Base-by-base conservation (phyloP, 2,113 vertebrate species). In the Spheniscus mendiculus region DNA sequence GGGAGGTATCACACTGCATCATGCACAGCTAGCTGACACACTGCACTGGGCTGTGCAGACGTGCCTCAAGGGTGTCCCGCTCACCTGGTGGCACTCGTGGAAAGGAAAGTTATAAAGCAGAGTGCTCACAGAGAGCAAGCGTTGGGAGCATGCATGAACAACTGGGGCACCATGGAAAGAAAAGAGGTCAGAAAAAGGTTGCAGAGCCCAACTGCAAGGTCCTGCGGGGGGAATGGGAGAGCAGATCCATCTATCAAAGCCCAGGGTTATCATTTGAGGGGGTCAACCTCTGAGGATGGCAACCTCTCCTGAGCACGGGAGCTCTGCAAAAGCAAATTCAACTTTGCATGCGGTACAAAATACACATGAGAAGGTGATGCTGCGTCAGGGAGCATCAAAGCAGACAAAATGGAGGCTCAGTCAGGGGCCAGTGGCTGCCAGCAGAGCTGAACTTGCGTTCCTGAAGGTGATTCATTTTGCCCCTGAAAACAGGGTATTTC, bases 111-210 rank as follows among this genome's bases (percentile, higher is more conserved):
- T 34, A 44, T 25, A 62, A 52, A 56, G 44, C 49, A 70, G 29
- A 44, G 34, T 11, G 44, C n/a, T 87, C 40, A 69, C 12, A 42
- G 40, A 66, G 7, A n/a, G n/a, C 26, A 63, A 63, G 38, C 6
- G 1, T 5, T 20, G 34, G 10, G 52, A 74, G 11, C 0, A 1
- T 38, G 25, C 44, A 62, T 1, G 2, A 72, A 26, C 17, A 38
- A 20, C 55, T 63, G 36, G 23, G 56, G 44, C 45, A 49, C 17
- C 12, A 14, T 2, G 10, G 42, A 40, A 66, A 84, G 36, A 17
- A 56, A 74, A 74, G 0, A 2, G 15, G 14, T 45, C 50, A 77
- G 78, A 49, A 77, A 32, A 6, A 36, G 34, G 34, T 62, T 47
- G 29, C 52, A 71, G 56, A 83, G 27, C 6, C 18, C 1, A 0